A percentile compares a stretch with the other conserved stretches of the same genome.
These are phyloP conservation scores for Villa cingulata DNA, from an alignment of 2,888 invertebrate species.

Conservation along the genomic window DNA sequence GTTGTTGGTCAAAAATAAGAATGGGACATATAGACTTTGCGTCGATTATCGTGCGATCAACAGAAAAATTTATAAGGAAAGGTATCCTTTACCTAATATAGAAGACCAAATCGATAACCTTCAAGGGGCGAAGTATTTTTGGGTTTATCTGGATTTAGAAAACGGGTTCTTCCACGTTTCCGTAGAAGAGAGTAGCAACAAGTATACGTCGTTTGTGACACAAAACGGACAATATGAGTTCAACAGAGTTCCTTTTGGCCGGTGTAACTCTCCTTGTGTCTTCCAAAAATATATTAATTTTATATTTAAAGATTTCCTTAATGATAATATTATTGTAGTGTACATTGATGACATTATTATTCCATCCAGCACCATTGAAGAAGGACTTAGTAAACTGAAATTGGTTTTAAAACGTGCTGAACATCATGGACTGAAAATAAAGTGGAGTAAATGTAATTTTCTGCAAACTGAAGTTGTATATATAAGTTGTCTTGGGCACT, in stretches of 20 bases:
- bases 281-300: constrained; percentile 17
- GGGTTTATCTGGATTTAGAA: constrained; percentile 20
- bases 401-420: too few species aligned
- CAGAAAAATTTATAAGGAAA: constrained; percentile 14
- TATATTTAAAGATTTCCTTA: constrained; percentile 1
- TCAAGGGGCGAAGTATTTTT: constrained; percentile 18
- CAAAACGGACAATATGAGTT: too few species aligned
- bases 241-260: too few species aligned
- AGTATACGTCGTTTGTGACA: too few species aligned
- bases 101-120: constrained; percentile 21
- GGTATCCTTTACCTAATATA: constrained; percentile 17
- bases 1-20: constrained; percentile 17
- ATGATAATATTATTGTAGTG: constrained; percentile 2
- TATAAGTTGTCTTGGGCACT: too few species aligned
- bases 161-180: constrained; percentile 24
- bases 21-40: constrained; percentile 15
- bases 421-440: too few species aligned
- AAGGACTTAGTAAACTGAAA: background rate
- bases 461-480: too few species aligned
- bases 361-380: constrained; percentile 2
- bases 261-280: constrained; percentile 18
- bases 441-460: too few species aligned
- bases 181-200: constrained; percentile 15
- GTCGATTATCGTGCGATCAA: constrained; percentile 15
- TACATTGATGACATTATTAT: constrained; percentile 9